Evolutionary conservation across 2,797 vertebrate genomes (phyloP).

Genomic region (Ptychobarbus kaznakovi): DNA sequence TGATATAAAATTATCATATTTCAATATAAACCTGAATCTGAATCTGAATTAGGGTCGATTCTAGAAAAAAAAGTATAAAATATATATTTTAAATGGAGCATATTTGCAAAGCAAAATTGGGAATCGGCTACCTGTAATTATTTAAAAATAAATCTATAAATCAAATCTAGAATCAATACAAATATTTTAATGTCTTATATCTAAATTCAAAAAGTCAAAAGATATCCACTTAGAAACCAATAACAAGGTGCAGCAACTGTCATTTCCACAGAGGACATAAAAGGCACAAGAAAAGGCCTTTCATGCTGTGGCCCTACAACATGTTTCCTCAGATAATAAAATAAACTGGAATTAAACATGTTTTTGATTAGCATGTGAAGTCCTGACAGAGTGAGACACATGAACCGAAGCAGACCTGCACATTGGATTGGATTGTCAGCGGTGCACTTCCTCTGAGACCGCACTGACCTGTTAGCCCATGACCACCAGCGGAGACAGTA

Average conservation of each 20-base stretch:
- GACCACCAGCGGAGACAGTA: slow-evolving; percentile 40
- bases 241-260: background rate
- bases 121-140: background rate
- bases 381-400: slow-evolving; percentile 18
- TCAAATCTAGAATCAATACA: background rate
- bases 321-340: slow-evolving; percentile 18
- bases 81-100: background rate
- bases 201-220: background rate
- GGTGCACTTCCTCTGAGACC: slow-evolving; percentile 37
- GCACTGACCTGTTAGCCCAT: slow-evolving; percentile 40
- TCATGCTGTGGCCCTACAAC: background rate
- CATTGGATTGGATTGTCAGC: slow-evolving; percentile 22
- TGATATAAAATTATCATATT: too few relatives aligned
- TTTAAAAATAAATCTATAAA: background rate
- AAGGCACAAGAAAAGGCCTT: slow-evolving; percentile 10
- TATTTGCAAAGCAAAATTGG: background rate
- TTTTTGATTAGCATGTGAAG: slow-evolving; percentile 44
- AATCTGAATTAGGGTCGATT: background rate
- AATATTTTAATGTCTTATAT: background rate
- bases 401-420: slow-evolving; percentile 26
- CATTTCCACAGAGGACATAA: slow-evolving; percentile 7
- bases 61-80: background rate
- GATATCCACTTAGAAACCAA: background rate
- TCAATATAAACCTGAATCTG: too few relatives aligned
- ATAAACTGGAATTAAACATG: slow-evolving; percentile 37